These are phyloP conservation scores for Elaphurus davidianus DNA, from an alignment of 2,113 vertebrate species.

Conservation along the genomic window DNA sequence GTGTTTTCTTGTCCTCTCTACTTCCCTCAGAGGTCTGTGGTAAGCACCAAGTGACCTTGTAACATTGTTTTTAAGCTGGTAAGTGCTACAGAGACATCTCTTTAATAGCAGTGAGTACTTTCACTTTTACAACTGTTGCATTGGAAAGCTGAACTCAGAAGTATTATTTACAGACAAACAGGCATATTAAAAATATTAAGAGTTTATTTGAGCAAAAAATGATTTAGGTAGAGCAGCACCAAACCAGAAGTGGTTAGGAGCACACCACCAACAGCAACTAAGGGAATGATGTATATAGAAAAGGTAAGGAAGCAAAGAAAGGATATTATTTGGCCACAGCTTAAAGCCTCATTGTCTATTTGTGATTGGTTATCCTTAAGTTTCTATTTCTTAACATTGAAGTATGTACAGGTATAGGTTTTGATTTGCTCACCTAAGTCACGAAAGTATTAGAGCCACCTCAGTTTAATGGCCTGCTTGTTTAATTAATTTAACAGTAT, in stretches of 20 bases:
- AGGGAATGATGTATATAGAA: background rate
- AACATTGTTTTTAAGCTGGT: background rate
- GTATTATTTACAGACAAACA: background rate
- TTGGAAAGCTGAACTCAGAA: background rate
- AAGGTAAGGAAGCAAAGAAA: background rate
- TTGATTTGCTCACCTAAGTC: background rate
- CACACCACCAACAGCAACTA: background rate
- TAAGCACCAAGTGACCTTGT: background rate
- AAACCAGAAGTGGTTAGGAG: background rate
- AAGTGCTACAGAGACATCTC: background rate
- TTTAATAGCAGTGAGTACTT: background rate
- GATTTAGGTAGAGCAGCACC: background rate
- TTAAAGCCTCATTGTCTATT: background rate
- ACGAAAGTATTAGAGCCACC: background rate
- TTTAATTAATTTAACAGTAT: background rate
- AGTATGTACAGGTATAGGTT: background rate
- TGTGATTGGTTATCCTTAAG: background rate
- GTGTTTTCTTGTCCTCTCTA: background rate
- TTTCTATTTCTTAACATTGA: background rate
- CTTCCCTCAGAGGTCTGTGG: background rate
- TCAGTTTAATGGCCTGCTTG: background rate
- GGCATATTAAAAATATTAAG: background rate
- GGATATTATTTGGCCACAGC: background rate
- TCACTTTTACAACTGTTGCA: background rate
- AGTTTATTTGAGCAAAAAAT: background rate